Evolutionary conservation across 2,113 vertebrate species (phyloP), one percentile per base, ranked within the genome.

Genomic region (Thunnus thynnus): DNA sequence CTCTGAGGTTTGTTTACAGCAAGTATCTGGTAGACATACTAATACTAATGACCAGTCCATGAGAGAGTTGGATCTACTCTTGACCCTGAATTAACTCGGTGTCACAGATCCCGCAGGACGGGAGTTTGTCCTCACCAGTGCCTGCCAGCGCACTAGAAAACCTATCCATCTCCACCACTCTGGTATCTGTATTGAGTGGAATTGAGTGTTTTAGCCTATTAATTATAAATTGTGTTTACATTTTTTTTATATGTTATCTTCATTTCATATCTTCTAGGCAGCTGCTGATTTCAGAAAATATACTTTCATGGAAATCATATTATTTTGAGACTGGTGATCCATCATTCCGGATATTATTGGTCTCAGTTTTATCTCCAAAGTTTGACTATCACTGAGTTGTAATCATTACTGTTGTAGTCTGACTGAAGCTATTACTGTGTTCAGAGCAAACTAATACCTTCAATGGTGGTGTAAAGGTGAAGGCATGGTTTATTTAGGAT

Each of bases 41-140:
- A 72, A 86, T 76, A 74, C 55, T 65, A 73, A 82, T 74, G 78
- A 76, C 41, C 46, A 67, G 72, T 51, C 1, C 61, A 75, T 73
- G 72, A 61, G 72, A 84, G 80, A 84, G 55, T 64, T 89, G 55
- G 41, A 71, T 60, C 36, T 25, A 25, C 77, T 85, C 67, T 81
- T 78, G 82, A 88, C 73, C 68, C 44, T 0, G 16, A 56, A 50
- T 72, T 16, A 32, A 11, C 46, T 50, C 1, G 0, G 22, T 68
- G 18, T 63, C 52, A 69, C 13, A 69, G 46, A 36, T 69, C n/a
- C 48, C 7, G n/a, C 55, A 41, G 68, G 60, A 63, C 3, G 0
- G 11, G 46, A 76, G 70, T 62, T 76, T 73, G 48, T 82, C 32
- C 14, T 70, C 18, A 58, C 50, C 30, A 54, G 25, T 16, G 50